Conservation (phyloP, 2,113 vertebrate species). For the Hiodon tergisus region DNA sequence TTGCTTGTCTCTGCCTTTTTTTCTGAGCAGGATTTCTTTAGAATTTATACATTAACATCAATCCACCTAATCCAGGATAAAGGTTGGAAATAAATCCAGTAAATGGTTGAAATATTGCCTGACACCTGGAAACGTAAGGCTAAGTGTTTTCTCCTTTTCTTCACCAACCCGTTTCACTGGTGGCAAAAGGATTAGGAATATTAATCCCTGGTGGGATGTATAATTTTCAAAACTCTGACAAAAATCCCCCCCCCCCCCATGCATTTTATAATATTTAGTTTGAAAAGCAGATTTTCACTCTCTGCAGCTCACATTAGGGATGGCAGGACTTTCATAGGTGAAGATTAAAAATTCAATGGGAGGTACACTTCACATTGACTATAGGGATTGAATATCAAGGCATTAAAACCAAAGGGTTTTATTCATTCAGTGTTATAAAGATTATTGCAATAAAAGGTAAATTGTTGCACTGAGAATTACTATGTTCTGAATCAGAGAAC, state of each 20-base stretch:
- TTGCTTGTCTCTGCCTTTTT: slow-evolving; percentile 13
- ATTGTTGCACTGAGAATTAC: too few relatives aligned
- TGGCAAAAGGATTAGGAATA: slow-evolving; percentile 14
- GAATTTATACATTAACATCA: slow-evolving; percentile 29
- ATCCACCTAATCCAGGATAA: slow-evolving; percentile 32
- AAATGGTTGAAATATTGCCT: slow-evolving; percentile 3
- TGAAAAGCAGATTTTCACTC: slow-evolving; percentile 9
- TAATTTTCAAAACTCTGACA: slow-evolving; percentile 10
- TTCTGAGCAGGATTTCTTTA: slow-evolving; percentile 18
- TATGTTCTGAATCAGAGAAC: too few relatives aligned
- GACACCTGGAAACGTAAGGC: slow-evolving; percentile 21
- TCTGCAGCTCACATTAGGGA: neutral
- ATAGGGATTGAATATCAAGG: neutral
- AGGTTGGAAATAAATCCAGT: slow-evolving; percentile 19
- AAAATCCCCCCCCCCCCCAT: neutral
- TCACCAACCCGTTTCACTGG: neutral
- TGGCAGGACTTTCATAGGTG: neutral
- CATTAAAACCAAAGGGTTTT: too few relatives aligned
- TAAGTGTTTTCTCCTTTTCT: slow-evolving; percentile 22
- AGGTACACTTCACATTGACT: slow-evolving; percentile 6
- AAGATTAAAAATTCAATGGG: slow-evolving; percentile 11
- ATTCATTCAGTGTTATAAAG: too few relatives aligned
- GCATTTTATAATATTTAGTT: slow-evolving; percentile 6
- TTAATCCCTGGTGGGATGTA: slow-evolving; percentile 20
- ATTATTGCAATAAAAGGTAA: too few relatives aligned